Evolutionary conservation across 2,113 vertebrate genomes (phyloP).

Genomic region (Pedionomus torquatus): DNA sequence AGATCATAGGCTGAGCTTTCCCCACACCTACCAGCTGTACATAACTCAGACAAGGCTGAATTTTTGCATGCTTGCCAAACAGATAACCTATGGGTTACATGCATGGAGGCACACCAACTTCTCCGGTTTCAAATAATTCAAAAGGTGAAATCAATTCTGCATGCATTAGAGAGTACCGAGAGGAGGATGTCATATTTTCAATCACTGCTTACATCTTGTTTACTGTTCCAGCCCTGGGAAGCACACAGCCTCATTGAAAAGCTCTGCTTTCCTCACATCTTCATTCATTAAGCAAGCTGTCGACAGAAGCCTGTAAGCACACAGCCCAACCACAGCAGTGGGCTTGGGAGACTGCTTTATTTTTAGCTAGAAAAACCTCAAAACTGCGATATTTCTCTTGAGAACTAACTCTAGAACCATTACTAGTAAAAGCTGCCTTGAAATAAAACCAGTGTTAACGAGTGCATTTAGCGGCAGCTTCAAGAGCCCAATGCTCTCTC

Average conservation of each 20-base stretch:
- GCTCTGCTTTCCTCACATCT: constrained; percentile 32
- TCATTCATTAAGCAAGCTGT: constrained; percentile 49
- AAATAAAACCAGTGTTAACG: not conserved
- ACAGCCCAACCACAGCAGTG: not conserved
- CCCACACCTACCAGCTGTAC: not conserved
- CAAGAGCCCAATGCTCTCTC: not conserved
- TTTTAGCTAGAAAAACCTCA: constrained; percentile 15
- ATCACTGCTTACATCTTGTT: not conserved
- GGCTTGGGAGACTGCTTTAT: constrained; percentile 10
- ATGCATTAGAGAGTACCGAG: not conserved
- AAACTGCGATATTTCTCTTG: not conserved
- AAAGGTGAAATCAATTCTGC: not conserved
- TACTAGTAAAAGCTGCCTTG: constrained; percentile 1
- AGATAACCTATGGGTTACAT: not conserved
- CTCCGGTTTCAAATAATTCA: not conserved
- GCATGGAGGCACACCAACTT: not conserved
- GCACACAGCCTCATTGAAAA: not conserved
- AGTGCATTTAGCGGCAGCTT: not conserved
- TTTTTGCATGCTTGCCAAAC: accelerated
- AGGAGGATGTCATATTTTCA: not conserved
- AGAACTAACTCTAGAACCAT: constrained; percentile 3
- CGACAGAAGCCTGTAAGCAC: not conserved
- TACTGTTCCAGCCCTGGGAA: not conserved
- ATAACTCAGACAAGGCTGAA: not conserved
- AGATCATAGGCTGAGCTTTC: not conserved